Base-by-base conservation (phyloP, 2,888 invertebrate species). In the Adelphocoris suturalis region DNA sequence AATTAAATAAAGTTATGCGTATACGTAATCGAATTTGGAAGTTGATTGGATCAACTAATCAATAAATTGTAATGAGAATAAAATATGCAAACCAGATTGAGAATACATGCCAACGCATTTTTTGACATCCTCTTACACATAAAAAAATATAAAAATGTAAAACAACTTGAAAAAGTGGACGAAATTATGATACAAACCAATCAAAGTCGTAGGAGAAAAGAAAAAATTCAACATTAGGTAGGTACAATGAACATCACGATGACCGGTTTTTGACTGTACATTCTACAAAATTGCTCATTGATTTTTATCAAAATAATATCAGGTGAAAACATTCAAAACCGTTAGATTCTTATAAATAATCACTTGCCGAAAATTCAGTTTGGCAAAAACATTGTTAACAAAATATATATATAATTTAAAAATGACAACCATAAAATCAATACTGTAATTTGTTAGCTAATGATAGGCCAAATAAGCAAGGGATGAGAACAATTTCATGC, bases 351-450 rank as follows among this genome's bases (percentile, higher is more conserved):
- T 68, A 68, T 68, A 68, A 68, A 68, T 23, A 61, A 61, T 19
- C 19, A 61, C 13, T 23, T 68, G 23, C 23, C 68, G 0, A 68
- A 68, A 23, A 68, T 68, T 68, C 23, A 12, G 27, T 68, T 23
- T 19, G 23, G 68, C 68, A 68, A 68, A 37, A 37, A 37, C 68
- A 68, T 68, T 68, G 68, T 68, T 68, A 68, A 68, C 68, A 68
- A 68, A 23, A 68, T 23, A 68, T 68, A 68, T 68, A 68, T 68
- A 68, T 23, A 68, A 23, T 68, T 68, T 12, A 23, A 23, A 68
- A 68, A 68, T 57, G 68, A 68, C 68, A 68, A 68, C 68, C 68
- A 23, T 68, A 23, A 23, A 68, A 68, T 68, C 68, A 68, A 68
- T 68, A 68, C 68, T 68, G 68, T 23, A 19, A 68, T 68, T 68